phyloP scores from a whole-genome alignment of 1,140 invertebrate species.

The Saccostrea echinata region DNA sequence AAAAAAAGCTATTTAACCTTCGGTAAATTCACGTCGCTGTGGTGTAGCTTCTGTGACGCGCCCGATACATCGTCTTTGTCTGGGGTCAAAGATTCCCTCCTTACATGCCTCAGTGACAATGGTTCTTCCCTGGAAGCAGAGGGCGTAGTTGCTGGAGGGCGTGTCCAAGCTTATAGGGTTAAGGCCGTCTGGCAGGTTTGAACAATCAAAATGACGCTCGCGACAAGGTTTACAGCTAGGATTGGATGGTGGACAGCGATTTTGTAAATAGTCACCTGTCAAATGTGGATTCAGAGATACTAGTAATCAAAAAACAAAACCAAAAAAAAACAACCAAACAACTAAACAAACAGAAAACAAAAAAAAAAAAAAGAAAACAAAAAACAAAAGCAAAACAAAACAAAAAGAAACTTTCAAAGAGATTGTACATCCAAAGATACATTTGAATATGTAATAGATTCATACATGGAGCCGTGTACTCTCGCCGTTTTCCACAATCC shows the following conservation, averaged over 20 bases:
- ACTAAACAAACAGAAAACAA: too few species aligned
- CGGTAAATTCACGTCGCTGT: neutral
- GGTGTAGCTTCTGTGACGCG: constrained; percentile 53
- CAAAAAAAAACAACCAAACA: too few species aligned
- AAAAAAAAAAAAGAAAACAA: too few species aligned
- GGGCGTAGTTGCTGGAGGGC: constrained; percentile 60
- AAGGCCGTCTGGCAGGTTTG: constrained; percentile 60
- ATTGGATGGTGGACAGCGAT: constrained; percentile 59
- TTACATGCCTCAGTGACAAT: constrained; percentile 61
- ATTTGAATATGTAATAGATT: neutral
- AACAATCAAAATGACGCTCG: constrained; percentile 66
- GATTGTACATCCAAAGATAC: too few species aligned
- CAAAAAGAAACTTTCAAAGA: too few species aligned
- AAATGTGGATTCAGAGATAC: neutral
- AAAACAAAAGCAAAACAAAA: too few species aligned
- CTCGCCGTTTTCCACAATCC: constrained; percentile 62
- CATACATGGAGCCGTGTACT: constrained; percentile 63
- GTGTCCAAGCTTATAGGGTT: constrained; percentile 59
- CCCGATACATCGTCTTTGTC: constrained; percentile 60
- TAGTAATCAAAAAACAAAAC: too few species aligned
- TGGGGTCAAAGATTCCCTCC: constrained; percentile 63
- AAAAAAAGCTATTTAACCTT: neutral
- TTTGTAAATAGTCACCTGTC: constrained; percentile 68
- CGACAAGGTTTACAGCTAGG: constrained; percentile 62
- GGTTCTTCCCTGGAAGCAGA: constrained; percentile 64